Conservation (phyloP, 2,888 invertebrate genomes). For the Odiellus spinosus region DNA sequence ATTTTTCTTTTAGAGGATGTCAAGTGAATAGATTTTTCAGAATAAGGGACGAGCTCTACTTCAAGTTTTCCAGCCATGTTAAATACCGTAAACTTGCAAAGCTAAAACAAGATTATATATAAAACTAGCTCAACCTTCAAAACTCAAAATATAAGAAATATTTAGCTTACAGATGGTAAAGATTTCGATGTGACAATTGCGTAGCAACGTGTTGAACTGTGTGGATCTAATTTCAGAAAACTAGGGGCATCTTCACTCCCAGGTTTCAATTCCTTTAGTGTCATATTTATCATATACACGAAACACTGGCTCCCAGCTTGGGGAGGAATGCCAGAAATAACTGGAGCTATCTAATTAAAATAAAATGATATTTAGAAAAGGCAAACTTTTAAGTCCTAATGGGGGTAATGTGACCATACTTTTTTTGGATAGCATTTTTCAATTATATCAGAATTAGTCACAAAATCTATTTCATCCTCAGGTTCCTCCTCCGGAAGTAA, state of each 20-base stretch:
- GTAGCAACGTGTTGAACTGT: conserved; percentile 69
- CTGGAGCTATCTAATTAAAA: conserved; percentile 12
- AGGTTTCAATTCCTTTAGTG: conserved; percentile 77
- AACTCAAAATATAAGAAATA: neutral
- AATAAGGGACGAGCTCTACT: conserved; percentile 43
- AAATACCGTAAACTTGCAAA: conserved; percentile 84
- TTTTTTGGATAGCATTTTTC: too few relatives aligned
- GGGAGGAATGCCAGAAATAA: conserved; percentile 26
- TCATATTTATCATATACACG: conserved; percentile 70
- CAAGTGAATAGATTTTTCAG: conserved; percentile 30
- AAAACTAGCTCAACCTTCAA: too few relatives aligned
- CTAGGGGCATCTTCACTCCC: conserved; percentile 92
- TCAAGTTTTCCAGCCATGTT: conserved; percentile 92
- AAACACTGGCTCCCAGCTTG: conserved; percentile 43
- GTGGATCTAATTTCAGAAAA: conserved; percentile 77
- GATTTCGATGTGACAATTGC: conserved; percentile 68
- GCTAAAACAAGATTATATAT: conserved; percentile 22
- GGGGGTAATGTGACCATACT: too few relatives aligned
- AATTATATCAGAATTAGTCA: too few relatives aligned
- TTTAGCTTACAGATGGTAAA: conserved; percentile 45
- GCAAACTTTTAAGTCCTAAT: too few relatives aligned
- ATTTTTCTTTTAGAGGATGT: conserved; percentile 45
- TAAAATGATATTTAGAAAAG: neutral
- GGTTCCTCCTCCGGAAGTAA: too few relatives aligned
- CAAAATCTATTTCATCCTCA: too few relatives aligned